A percentile compares a stretch with the other conserved stretches of the same genome.
These are phyloP conservation scores for Gnathonemus echidnorhynchus DNA, from an alignment of 2,113 vertebrate species.

Conservation along the genomic window DNA sequence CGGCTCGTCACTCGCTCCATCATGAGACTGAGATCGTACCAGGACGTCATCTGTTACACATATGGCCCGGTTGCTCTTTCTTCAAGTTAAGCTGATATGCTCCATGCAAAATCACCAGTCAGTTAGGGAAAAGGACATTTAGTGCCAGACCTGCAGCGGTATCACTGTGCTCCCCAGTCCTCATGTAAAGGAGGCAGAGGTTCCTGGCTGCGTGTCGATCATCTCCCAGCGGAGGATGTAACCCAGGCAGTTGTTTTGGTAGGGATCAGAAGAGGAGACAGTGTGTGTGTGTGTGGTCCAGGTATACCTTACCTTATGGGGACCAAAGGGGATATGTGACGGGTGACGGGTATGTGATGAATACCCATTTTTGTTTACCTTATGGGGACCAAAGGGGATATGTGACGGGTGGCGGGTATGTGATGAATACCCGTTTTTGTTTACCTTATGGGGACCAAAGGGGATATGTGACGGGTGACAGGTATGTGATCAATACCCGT, in stretches of 20 bases:
- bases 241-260: neutral
- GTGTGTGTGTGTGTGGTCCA: neutral
- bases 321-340: neutral
- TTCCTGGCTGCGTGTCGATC: neutral
- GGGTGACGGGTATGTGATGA: too few species aligned
- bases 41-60: neutral
- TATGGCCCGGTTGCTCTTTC: neutral
- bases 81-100: neutral
- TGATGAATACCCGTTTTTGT: neutral
- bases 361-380: neutral
- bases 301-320: neutral
- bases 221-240: neutral
- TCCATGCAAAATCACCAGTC: neutral
- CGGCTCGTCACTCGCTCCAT: neutral
- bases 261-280: neutral
- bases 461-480: neutral
- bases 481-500: too few species aligned
- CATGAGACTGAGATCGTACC: constrained; percentile 5
- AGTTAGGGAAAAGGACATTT: neutral
- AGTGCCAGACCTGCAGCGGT: neutral
- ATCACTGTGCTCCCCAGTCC: neutral
- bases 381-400: neutral
- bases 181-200: neutral
- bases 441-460: neutral
- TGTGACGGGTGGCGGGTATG: too few species aligned